Base-by-base conservation (phyloP, 2,888 invertebrate genomes). In the Platycheirus rosarum region DNA sequence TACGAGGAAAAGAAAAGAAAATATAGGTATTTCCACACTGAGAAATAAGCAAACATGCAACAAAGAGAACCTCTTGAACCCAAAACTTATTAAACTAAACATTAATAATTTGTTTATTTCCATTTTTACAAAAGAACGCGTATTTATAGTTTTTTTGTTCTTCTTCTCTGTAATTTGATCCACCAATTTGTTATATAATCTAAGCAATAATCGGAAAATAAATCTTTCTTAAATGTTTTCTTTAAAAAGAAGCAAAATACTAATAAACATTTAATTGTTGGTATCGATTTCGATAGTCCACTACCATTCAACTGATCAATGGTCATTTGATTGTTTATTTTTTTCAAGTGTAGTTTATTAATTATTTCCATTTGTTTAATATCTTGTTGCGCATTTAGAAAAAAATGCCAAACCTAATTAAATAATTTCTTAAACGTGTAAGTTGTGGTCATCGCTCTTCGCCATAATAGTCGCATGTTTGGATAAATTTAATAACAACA, bases 71-170 rank as follows among this genome's bases (percentile, higher is more conserved):
- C 3, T 4, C 23, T 9, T 11, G 16, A 0, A 18, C n/a, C 18
- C 8, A 13, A 29, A 63, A 65, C 48, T 42, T 37, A 57, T 65
- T 74, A 57, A 57, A 69, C 16, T 57, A 20, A 57, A 46, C 53
- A 53, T 53, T 42, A 63, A 65, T 35, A 60, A 66, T 55, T 73
- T 55, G 62, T 37, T 68, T 78, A 62, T 65, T 80, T 80, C 40
- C 20, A 16, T 57, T 46, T 80, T 75, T 46, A 46, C 42, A 32
- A 57, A n/a, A 49, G 46, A 74, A 51, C 26, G 69, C 26, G 65
- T 57, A 74, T 69, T 29, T 18, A 55, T 63, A 48, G 29, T 6
- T 37, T 42, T 29, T 42, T 1, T 42, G 0, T 53, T 35, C n/a
- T 29, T 16, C 29, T 16, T 18, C 0, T 5, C 3, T 40, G 2